A percentile compares a stretch with the other conserved stretches of the same genome.
Conservation (phyloP, 1,140 invertebrate genomes). For the Drosophila santomea region DNA sequence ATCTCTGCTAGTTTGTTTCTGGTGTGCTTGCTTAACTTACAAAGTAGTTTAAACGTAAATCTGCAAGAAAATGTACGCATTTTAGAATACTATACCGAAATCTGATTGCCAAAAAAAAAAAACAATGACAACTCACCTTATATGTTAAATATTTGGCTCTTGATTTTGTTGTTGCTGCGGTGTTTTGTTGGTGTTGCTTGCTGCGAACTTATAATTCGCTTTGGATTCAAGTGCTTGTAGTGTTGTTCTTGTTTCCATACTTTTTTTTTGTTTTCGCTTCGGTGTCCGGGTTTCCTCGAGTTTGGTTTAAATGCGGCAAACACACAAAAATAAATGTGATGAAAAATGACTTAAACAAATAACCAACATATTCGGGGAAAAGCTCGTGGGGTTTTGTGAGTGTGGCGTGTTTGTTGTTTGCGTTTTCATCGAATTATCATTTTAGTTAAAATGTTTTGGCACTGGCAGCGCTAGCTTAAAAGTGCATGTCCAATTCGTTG, state of each 20-base stretch:
- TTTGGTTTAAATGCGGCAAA: constrained; percentile 68
- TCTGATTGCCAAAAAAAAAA: too few species aligned
- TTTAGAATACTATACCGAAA: background rate
- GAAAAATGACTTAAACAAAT: constrained; percentile 4
- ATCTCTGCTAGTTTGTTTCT: constrained; percentile 13
- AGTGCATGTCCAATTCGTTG: constrained; percentile 39
- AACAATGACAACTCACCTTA: constrained; percentile 7
- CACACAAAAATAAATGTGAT: constrained; percentile 17
- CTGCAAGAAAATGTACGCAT: background rate
- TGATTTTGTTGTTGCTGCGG: constrained; percentile 13
- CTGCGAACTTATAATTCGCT: constrained; percentile 25
- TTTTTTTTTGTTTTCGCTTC: background rate
- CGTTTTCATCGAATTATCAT: constrained; percentile 3
- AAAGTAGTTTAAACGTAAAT: constrained; percentile 24
- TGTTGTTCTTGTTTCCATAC: background rate
- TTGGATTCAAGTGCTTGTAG: constrained; percentile 2
- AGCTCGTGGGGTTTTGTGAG: constrained; percentile 1
- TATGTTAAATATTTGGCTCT: constrained; percentile 32
- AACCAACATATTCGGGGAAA: constrained; percentile 8
- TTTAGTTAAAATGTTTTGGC: constrained; percentile 38
- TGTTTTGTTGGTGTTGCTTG: constrained; percentile 21
- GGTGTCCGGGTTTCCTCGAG: constrained; percentile 30
- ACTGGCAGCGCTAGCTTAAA: constrained; percentile 55
- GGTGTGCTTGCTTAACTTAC: constrained; percentile 15
- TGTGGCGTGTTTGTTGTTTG: constrained; percentile 3